Evolutionary conservation across 2,797 vertebrate species (phyloP).

Genomic region (Hozukius guyotensis): DNA sequence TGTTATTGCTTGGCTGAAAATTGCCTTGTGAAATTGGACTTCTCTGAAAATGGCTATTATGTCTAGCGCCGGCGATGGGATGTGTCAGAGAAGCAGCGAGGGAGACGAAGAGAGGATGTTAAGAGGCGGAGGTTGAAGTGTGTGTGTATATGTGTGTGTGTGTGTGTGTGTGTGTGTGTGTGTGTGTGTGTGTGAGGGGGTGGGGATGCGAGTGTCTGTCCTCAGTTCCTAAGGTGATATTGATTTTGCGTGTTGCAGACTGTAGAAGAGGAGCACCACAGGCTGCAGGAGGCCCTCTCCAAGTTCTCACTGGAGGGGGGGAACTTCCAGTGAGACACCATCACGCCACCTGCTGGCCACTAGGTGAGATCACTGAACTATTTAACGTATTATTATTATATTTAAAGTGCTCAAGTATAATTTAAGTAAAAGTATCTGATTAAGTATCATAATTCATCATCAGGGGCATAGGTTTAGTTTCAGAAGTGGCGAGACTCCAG

Average conservation of each 20-base stretch:
- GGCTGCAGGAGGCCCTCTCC: conserved; percentile 79
- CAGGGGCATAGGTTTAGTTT: neutral
- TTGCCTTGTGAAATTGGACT: conserved; percentile 77
- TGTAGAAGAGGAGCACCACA: conserved; percentile 82
- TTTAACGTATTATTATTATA: neutral
- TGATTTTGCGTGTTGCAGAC: conserved; percentile 74
- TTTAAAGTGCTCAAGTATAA: neutral
- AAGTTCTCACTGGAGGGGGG: conserved; percentile 77
- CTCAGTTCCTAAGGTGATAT: conserved; percentile 62
- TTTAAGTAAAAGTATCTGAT: neutral
- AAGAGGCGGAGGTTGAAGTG: conserved; percentile 54
- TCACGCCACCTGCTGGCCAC: conserved; percentile 69
- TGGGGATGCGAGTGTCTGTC: conserved; percentile 9
- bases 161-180: neutral
- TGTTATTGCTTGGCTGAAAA: conserved; percentile 75
- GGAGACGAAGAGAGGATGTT: conserved; percentile 72
- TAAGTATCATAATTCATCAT: neutral
- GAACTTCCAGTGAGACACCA: conserved; percentile 75
- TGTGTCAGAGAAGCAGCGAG: conserved; percentile 69
- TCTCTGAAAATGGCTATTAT: conserved; percentile 79
- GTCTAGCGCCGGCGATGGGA: conserved; percentile 69
- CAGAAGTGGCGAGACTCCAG: neutral
- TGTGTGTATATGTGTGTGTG: conserved; percentile 22
- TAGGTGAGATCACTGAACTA: conserved; percentile 60
- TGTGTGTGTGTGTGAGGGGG: conserved; percentile 17